Conservation (phyloP, 2,888 invertebrate species). For the Pyrgus malvae region DNA sequence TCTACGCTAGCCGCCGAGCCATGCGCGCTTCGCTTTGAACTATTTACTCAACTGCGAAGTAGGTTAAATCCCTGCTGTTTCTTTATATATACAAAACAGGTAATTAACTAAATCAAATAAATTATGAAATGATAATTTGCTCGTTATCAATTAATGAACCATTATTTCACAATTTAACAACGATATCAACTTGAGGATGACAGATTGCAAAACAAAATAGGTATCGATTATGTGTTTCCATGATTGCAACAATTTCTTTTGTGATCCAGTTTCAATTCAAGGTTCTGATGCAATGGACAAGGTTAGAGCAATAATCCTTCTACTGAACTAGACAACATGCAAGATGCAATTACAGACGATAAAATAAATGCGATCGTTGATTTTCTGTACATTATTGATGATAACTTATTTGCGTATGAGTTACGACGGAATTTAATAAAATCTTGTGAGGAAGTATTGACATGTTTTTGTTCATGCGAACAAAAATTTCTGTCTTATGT, state of each 20-base stretch:
- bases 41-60: slow-evolving; percentile 2
- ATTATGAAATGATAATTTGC: slow-evolving; percentile 10
- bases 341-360: slow-evolving; percentile 22
- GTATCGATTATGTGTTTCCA: slow-evolving; percentile 23
- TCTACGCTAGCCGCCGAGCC: neutral
- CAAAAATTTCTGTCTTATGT: no score
- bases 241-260: slow-evolving; percentile 36
- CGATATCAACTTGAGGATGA: slow-evolving; percentile 17
- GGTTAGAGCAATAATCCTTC: slow-evolving; percentile 37
- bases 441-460: neutral
- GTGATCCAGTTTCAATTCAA: slow-evolving; percentile 39
- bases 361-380: slow-evolving; percentile 12
- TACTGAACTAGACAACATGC: slow-evolving; percentile 15
- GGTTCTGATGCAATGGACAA: slow-evolving; percentile 38
- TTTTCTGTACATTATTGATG: slow-evolving; percentile 21
- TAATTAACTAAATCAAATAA: neutral
- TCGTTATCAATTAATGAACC: slow-evolving; percentile 17
- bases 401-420: slow-evolving; percentile 1
- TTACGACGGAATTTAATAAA: neutral
- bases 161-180: slow-evolving; percentile 15
- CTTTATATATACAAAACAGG: neutral
- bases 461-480: no score
- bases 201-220: slow-evolving; percentile 14
- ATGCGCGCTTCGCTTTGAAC: slow-evolving; percentile 4
- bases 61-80: slow-evolving; percentile 6